Base-by-base conservation (phyloP, 2,797 vertebrate genomes). In the Caiman crocodilus region DNA sequence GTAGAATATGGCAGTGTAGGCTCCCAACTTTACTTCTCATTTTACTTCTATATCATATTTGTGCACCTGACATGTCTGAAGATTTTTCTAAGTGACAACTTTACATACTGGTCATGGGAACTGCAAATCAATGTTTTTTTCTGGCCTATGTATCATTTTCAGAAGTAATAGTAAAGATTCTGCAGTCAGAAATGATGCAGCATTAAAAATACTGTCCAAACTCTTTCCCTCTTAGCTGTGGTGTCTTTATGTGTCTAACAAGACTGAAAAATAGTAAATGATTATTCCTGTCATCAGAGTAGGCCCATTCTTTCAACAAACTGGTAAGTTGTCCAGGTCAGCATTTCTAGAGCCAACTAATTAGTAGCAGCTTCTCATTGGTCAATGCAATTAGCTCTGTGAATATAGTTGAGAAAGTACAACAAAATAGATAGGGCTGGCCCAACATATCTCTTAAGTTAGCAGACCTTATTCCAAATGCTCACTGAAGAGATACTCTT, bases 251-350 rank as follows among this genome's bases (percentile, higher is more conserved):
- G 89, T 76, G 82, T 32, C 32, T 79, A 84, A 90, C 12, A 94
- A 60, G 17, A 82, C 65, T 79, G 81, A 89, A 93, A 93, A 93
- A 89, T 90, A 90, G 69, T 78, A 90, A 95, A 95, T 90, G 84
- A 63, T 87, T 95, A 78, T 92, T 92, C 94, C 90, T 95, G 82
- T 91, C 90, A 30, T 50, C 42, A 50, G 42, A 50, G 42, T 10
- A 50, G 42, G 9, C 42, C 42, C 42, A 50, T 50, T 10, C 42
- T 50, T 50, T 50, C 9, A 10, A 50, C 42, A 50, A 50, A 50
- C 42, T 50, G 42, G 42, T 50, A 50, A 50, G 42, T 50, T 50
- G 42, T 10, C 42, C 42, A 50, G 42, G 42, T 9, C 42, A 50
- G 42, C 42, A 50, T 50, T 50, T 50, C 42, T 50, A 50, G 42